Conservation (phyloP, 1,140 invertebrate genomes). For the Anastatus disparis region DNA sequence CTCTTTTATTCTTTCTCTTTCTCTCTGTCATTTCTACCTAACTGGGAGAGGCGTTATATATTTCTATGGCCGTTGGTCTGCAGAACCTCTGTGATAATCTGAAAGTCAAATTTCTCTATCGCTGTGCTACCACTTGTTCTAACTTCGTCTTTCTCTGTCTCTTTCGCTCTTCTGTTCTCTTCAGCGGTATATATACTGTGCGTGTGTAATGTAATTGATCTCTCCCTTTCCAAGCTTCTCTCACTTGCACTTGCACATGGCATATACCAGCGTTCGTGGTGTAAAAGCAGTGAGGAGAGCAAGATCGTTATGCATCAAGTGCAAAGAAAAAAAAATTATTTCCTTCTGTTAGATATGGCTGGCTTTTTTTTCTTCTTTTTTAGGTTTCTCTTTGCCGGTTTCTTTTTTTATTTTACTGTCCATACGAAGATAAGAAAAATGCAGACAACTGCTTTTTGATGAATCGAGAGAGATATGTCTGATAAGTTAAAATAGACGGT, state of each 20-base stretch:
- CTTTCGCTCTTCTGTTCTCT: conserved; percentile 24
- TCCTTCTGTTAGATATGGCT: too few relatives aligned
- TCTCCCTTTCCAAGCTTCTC: too few relatives aligned
- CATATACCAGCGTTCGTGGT: neutral
- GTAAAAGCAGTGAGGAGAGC: neutral
- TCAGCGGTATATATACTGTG: too few relatives aligned
- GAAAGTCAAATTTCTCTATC: conserved; percentile 64
- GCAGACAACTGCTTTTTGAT: too few relatives aligned
- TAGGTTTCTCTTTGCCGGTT: too few relatives aligned
- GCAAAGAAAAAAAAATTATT: conserved; percentile 17
- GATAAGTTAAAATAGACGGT: too few relatives aligned
- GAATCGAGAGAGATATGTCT: too few relatives aligned
- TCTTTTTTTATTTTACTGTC: too few relatives aligned
- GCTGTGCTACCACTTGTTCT: neutral
- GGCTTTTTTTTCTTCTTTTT: too few relatives aligned
- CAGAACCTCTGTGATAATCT: conserved; percentile 51
- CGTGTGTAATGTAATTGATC: conserved; percentile 39
- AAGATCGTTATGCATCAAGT: conserved; percentile 5
- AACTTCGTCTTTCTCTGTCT: conserved; percentile 2
- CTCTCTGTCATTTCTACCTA: neutral
- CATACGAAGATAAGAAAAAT: too few relatives aligned
- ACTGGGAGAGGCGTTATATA: conserved; percentile 4
- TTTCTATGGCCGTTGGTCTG: conserved; percentile 22
- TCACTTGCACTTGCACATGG: neutral
- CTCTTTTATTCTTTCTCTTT: neutral